Evolutionary conservation across 2,113 vertebrate species (phyloP).

Genomic region (Leucosticte australis): DNA sequence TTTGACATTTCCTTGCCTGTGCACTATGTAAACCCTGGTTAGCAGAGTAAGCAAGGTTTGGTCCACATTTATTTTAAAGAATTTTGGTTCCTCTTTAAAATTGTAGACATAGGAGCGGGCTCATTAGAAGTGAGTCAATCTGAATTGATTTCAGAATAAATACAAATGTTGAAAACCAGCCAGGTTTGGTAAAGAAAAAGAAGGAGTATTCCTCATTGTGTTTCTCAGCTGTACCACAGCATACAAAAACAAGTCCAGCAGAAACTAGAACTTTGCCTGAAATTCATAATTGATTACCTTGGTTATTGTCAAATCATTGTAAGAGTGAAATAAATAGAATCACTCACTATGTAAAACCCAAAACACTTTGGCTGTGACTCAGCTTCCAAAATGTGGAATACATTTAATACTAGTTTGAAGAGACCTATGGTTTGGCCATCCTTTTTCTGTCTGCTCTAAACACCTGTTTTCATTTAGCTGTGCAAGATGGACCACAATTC

Average conservation of each 20-base stretch:
- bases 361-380: not conserved
- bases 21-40: not conserved
- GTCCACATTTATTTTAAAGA: not conserved
- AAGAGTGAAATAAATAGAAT: not conserved
- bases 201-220: not conserved
- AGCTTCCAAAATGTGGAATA: constrained; percentile 13
- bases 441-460: not conserved
- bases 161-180: not conserved
- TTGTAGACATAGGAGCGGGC: accelerated
- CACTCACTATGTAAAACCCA: not conserved
- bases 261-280: not conserved
- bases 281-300: not conserved
- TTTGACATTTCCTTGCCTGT: not conserved
- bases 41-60: not conserved
- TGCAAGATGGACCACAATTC: not conserved
- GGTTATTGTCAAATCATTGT: not conserved
- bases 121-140: not conserved
- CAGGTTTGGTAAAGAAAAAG: not conserved
- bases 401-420: not conserved
- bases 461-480: constrained; percentile 40
- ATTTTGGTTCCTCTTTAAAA: not conserved
- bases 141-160: not conserved
- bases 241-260: not conserved
- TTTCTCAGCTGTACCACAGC: not conserved
- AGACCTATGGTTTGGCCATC: not conserved